Base-by-base conservation (phyloP, 2,113 vertebrate genomes). In the Ivindomyrus marchei region DNA sequence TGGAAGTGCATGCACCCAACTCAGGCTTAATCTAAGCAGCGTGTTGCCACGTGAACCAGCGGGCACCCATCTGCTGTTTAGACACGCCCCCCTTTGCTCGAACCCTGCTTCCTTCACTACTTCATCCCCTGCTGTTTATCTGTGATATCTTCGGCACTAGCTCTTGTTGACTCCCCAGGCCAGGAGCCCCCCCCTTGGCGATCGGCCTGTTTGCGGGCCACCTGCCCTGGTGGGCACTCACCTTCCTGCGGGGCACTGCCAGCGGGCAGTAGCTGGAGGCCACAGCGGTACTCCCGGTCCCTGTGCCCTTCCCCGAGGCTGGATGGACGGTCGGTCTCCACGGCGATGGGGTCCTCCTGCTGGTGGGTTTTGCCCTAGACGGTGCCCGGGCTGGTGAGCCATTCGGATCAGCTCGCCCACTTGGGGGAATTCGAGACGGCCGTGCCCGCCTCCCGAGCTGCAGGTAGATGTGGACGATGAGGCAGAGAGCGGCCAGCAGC, bases 401-500 rank as follows among this genome's bases (percentile, higher is more conserved):
- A 6, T 90, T 53, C 11, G 45, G 92, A 47, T 89, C 84, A 53
- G 91, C 90, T 46, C 0, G 89, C 91, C 86, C 92, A 9, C 36
- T 39, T 36, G 3, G 58, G 85, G 36, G 50, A 53, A 88, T 15
- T 92, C 66, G 66, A 90, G 85, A 3, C 49, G 88, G 91, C 47
- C 90, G 2, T 39, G 85, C 88, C 85, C 42, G 42, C 92, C 92
- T 91, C 1, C 77, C 66, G 1, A 90, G 92, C 85, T 95, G 94
- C 92, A 96, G 90, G 90, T 94, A 96, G 89, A 96, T 52, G 50
- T 94, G 95, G 70, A 94, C 42, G 56, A 93, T 93, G 66, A 95
- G 77, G 27, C 93, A 93, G 90, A 94, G 90, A 4, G 91, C 89
- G 0, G 88, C 91, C 87, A 96, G 89, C 52, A 95, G 90, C 17